phyloP scores from a whole-genome alignment of 1,140 invertebrate genomes.

The Lamellibrachia luymesi region DNA sequence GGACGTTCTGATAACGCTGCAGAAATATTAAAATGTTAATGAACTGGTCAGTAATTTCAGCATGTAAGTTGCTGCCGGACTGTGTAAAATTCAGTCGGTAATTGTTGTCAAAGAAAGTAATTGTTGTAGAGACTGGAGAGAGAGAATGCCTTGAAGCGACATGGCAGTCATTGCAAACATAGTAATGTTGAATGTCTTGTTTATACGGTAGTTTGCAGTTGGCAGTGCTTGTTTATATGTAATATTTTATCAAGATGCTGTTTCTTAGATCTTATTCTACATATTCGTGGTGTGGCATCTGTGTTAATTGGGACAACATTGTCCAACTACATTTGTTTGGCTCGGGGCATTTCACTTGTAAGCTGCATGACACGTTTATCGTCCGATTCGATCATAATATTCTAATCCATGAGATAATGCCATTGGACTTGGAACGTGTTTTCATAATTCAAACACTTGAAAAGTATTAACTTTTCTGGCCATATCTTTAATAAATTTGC shows the following conservation, averaged over 20 bases:
- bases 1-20: neutral
- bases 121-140: neutral
- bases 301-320: neutral
- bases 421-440: no score
- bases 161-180: neutral
- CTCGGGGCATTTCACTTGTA: neutral
- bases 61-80: no score
- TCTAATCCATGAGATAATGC: neutral
- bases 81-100: no score
- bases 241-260: neutral
- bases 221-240: neutral
- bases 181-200: neutral
- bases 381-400: neutral
- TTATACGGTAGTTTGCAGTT: neutral
- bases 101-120: neutral
- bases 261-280: neutral
- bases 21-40: neutral
- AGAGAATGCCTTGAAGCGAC: neutral
- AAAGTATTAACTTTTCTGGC: neutral
- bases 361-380: neutral
- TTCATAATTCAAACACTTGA: neutral
- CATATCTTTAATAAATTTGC: neutral
- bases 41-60: neutral
- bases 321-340: neutral
- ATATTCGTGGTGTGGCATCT: neutral